A percentile compares a stretch with the other conserved stretches of the same genome.
phyloP scores from a whole-genome alignment of 2,113 vertebrate species.

The Ancistrus triradiatus region DNA sequence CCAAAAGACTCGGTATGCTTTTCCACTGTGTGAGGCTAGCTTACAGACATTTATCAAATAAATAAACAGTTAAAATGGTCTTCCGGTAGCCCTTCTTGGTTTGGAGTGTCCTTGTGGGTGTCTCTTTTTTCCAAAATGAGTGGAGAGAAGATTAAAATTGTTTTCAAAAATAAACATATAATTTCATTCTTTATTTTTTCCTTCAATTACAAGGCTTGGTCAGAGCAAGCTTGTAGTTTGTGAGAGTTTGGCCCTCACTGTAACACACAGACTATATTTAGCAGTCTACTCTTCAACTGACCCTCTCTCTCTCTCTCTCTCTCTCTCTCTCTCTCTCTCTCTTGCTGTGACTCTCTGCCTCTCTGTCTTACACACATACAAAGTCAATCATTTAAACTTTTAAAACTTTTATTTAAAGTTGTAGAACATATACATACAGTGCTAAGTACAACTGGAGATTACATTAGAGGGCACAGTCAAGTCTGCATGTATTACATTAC shows the following conservation, averaged over 20 bases:
- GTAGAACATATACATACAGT: no score
- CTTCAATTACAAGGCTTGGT: constrained; percentile 80
- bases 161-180: constrained; percentile 84
- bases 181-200: constrained; percentile 79
- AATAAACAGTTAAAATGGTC: constrained; percentile 50
- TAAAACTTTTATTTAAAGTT: no score
- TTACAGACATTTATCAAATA: constrained; percentile 44
- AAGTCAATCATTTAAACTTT: constrained; percentile 18
- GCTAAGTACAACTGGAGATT: constrained; percentile 14
- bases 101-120: constrained; percentile 69
- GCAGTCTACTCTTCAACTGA: constrained; percentile 74
- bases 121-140: constrained; percentile 67
- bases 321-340: constrained; percentile 46
- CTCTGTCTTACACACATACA: constrained; percentile 28
- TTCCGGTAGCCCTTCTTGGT: constrained; percentile 57
- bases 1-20: constrained; percentile 4
- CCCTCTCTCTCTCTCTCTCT: constrained; percentile 66
- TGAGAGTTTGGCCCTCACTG: constrained; percentile 76
- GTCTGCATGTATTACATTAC: no score
- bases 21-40: constrained; percentile 33
- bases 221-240: constrained; percentile 72
- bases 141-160: constrained; percentile 80
- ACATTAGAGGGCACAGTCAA: constrained; percentile 27
- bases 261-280: constrained; percentile 77
- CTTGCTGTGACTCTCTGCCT: constrained; percentile 32